Conservation (phyloP, 1,140 invertebrate genomes). For the Oedothorax gibbosus region DNA sequence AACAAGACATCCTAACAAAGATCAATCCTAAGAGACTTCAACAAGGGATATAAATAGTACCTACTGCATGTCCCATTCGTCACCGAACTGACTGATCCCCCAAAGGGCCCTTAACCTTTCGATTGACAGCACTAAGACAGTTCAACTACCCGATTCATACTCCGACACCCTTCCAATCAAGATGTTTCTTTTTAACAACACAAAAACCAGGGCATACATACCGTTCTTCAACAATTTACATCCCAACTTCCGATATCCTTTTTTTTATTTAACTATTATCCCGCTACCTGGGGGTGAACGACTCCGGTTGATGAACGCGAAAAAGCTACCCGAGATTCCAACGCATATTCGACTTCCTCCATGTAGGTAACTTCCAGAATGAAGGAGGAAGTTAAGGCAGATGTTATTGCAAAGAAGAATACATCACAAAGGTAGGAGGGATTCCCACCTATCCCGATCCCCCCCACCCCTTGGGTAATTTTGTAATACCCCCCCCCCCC, state of each 20-base stretch:
- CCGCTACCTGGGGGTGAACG: conserved; percentile 1
- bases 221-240: not conserved
- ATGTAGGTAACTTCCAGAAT: conserved; percentile 19
- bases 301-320: conserved; percentile 27
- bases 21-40: too few species aligned
- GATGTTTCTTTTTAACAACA: too few species aligned
- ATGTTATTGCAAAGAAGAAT: not conserved
- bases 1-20: too few species aligned
- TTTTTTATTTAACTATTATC: not conserved
- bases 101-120: too few species aligned
- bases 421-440: not conserved
- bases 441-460: not conserved
- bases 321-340: conserved; percentile 18
- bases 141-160: too few species aligned
- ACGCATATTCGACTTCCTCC: conserved; percentile 11
- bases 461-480: conserved; percentile 2
- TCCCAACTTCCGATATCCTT: not conserved
- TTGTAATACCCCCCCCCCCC: conserved; percentile 17
- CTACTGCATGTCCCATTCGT: too few species aligned
- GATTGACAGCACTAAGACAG: too few species aligned
- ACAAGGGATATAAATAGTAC: too few species aligned
- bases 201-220: not conserved
- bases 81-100: too few species aligned
- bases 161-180: too few species aligned
- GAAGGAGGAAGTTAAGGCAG: conserved; percentile 10